phyloP scores from a whole-genome alignment of 2,797 vertebrate genomes.

The Poecilia wingei region DNA sequence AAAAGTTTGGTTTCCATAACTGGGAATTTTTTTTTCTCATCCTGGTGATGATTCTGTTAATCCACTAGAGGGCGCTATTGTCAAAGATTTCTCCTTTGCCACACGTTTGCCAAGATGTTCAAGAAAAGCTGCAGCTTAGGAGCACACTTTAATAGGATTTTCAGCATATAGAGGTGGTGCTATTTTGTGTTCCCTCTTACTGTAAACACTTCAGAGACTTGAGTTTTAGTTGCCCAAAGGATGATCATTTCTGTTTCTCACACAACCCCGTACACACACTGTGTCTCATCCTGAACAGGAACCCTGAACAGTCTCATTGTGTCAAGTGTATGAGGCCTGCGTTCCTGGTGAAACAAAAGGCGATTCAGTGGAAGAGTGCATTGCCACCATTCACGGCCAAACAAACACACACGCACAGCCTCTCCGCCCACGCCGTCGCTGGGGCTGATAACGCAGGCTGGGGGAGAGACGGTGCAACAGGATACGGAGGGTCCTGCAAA shows the following conservation, averaged over 20 bases:
- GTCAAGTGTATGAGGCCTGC: conserved; percentile 61
- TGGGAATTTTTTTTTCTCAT: background rate
- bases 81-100: conserved; percentile 17
- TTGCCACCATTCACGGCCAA: conserved; percentile 58
- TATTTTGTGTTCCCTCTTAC: background rate
- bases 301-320: conserved; percentile 74
- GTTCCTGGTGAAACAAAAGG: conserved; percentile 70
- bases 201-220: conserved; percentile 14
- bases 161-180: background rate
- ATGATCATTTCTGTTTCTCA: background rate
- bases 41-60: background rate
- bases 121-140: background rate
- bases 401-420: conserved; percentile 44
- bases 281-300: conserved; percentile 34
- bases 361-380: conserved; percentile 63
- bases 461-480: conserved; percentile 23
- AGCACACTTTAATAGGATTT: background rate
- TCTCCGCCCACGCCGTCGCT: conserved; percentile 56
- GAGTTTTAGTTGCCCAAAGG: conserved; percentile 17
- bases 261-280: background rate
- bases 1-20: background rate
- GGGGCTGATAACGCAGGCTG: conserved; percentile 45
- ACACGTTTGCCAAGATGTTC: background rate
- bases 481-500: conserved; percentile 35
- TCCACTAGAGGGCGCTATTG: conserved; percentile 65